A percentile compares a stretch with the other conserved stretches of the same genome.
Evolutionary conservation across 2,113 vertebrate species (phyloP).

Genomic region (Apaloderma vittatum): DNA sequence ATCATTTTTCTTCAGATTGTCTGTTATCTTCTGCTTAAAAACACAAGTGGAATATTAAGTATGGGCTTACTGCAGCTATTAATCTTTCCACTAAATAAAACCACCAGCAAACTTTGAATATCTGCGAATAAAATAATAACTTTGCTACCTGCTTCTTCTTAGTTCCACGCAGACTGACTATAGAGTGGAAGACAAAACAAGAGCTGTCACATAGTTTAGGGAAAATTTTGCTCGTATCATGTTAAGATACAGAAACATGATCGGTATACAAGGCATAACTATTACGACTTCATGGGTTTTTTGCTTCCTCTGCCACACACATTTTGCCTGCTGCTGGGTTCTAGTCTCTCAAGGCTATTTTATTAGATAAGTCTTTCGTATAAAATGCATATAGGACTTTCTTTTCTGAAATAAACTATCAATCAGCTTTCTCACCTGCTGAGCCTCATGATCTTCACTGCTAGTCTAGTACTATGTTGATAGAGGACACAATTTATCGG

Average conservation of each 20-base stretch:
- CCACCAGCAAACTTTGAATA: background rate
- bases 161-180: background rate
- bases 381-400: background rate
- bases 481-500: background rate
- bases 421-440: background rate
- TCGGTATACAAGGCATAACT: background rate
- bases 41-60: slow-evolving; percentile 5
- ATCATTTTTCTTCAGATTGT: background rate
- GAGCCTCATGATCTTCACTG: background rate
- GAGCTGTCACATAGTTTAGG: background rate
- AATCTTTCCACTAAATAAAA: background rate
- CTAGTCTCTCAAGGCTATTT: background rate
- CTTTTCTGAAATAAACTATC: background rate
- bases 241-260: background rate
- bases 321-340: background rate
- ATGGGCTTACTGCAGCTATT: slow-evolving; percentile 13
- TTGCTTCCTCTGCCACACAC: background rate
- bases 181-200: background rate
- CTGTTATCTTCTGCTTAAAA: slow-evolving; percentile 19
- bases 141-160: background rate
- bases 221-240: background rate
- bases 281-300: background rate
- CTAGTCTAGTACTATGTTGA: background rate
- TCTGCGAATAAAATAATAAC: slow-evolving; percentile 9
- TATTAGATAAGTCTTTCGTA: background rate